A percentile compares a stretch with the other conserved stretches of the same genome.
Evolutionary conservation across 2,797 vertebrate species (phyloP).

Genomic region (Malacoraja senta): DNA sequence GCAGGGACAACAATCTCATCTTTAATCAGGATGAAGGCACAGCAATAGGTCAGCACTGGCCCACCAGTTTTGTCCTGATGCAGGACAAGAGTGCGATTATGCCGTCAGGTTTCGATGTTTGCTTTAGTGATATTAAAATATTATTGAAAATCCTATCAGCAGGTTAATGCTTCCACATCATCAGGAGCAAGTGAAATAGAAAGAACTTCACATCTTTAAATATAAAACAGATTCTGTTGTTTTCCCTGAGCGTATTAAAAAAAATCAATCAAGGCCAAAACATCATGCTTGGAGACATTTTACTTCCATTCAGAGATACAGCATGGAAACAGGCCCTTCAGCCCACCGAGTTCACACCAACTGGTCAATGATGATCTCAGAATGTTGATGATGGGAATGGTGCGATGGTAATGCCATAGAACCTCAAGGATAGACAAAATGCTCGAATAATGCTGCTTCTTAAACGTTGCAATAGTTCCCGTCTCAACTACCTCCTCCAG

Average conservation of each 20-base stretch:
- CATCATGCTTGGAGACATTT: not conserved
- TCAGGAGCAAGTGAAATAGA: not conserved
- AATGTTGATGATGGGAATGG: too few species aligned
- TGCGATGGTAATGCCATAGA: too few species aligned
- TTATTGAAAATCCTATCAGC: not conserved
- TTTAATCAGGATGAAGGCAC: not conserved
- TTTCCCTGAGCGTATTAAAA: not conserved
- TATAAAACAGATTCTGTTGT: not conserved
- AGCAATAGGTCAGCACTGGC: not conserved
- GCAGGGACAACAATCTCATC: not conserved
- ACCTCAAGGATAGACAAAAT: too few species aligned
- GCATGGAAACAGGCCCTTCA: too few species aligned
- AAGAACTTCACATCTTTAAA: not conserved
- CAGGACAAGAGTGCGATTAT: not conserved
- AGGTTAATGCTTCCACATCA: too few species aligned
- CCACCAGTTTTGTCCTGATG: not conserved
- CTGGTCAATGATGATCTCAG: too few species aligned
- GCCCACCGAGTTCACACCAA: not conserved
- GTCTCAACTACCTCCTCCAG: too few species aligned
- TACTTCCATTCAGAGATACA: too few species aligned
- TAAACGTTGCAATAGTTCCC: too few species aligned
- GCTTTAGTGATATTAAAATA: not conserved
- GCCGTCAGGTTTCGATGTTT: not conserved
- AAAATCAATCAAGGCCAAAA: not conserved
- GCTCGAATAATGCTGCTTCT: too few species aligned